Base-by-base conservation (phyloP, 2,888 invertebrate genomes). In the Poecilus cupreus region DNA sequence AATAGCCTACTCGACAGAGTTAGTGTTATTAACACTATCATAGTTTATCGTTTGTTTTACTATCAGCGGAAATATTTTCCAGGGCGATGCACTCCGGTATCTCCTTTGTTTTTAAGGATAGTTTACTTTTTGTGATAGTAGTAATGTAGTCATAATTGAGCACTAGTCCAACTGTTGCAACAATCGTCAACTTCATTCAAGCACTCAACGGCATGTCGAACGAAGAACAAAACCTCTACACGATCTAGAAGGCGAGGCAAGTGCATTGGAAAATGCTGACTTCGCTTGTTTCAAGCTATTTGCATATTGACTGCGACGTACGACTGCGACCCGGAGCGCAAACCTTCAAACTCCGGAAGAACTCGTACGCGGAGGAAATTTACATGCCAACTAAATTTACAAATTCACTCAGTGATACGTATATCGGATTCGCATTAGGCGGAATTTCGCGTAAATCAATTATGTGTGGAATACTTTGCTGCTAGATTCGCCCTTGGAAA, bases 211-310 rank as follows among this genome's bases (percentile, higher is more conserved):
- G n/a, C 26, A 60, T 26, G 60, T 26, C 60, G 26, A 22, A 13
- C 26, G 26, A 60, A 26, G 60, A 60, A 60, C 60, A 60, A 60
- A 60, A 60, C 60, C 60, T 60, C 22, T 54, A 10, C 54, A 11
- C 22, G 22, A 22, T 22, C 60, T 26, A 32, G 60, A 60, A 60
- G 13, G 39, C 22, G 39, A 39, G 39, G 39, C n/a, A 20, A 39
- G 39, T 68, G 68, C 68, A 68, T 68, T 20, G 68, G 39, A 68
- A 68, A 68, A 60, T 68, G 68, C 68, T 39, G 68, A 68, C 18
- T 37, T 39, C 37, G 22, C 68, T 68, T 68, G 68, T 68, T 68
- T 68, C 37, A 68, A 68, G 68, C 68, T 37, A 68, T 68, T 68
- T 68, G 39, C 68, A 68, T 68, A 68, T 43, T 68, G 68, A 68